Evolutionary conservation across 2,113 vertebrate species (phyloP).

Genomic region (Gadus chalcogrammus): DNA sequence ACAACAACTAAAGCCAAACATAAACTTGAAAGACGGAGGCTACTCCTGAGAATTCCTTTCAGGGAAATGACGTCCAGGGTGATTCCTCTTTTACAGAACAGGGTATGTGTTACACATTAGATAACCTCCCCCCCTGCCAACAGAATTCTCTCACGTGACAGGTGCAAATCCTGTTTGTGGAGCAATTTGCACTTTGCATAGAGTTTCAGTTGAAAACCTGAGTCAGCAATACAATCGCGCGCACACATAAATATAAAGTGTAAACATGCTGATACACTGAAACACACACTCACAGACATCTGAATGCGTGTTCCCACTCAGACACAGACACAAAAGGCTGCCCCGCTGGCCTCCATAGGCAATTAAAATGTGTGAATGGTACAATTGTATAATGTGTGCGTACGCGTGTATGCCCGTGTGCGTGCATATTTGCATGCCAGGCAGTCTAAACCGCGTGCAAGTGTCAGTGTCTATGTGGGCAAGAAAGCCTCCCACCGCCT

Average conservation of each 20-base stretch:
- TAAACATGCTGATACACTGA: not conserved
- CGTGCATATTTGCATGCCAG: conserved; percentile 44
- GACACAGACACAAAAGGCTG: conserved; percentile 2
- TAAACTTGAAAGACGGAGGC: too few relatives aligned
- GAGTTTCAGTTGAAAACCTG: conserved; percentile 51
- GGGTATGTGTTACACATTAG: conserved; percentile 13
- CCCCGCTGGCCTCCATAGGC: conserved; percentile 5
- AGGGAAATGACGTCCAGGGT: not conserved
- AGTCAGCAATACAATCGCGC: conserved; percentile 40
- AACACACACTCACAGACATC: conserved; percentile 14
- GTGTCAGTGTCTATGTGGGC: conserved; percentile 28
- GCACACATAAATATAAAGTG: conserved; percentile 2
- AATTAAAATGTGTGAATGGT: conserved; percentile 6
- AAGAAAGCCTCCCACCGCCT: conserved; percentile 6
- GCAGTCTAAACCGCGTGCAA: conserved; percentile 25
- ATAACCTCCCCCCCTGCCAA: conserved; percentile 20
- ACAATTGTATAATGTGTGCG: conserved; percentile 21
- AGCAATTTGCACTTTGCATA: conserved; percentile 44
- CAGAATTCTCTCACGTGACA: conserved; percentile 51
- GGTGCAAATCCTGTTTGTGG: conserved; percentile 58
- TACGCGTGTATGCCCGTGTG: conserved; percentile 23
- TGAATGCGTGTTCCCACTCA: conserved; percentile 22
- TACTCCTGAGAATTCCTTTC: not conserved
- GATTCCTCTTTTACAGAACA: conserved; percentile 27
- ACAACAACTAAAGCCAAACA: too few relatives aligned